Evolutionary conservation across 2,797 vertebrate genomes (phyloP).

Genomic region (Pseudomugil tenellus): DNA sequence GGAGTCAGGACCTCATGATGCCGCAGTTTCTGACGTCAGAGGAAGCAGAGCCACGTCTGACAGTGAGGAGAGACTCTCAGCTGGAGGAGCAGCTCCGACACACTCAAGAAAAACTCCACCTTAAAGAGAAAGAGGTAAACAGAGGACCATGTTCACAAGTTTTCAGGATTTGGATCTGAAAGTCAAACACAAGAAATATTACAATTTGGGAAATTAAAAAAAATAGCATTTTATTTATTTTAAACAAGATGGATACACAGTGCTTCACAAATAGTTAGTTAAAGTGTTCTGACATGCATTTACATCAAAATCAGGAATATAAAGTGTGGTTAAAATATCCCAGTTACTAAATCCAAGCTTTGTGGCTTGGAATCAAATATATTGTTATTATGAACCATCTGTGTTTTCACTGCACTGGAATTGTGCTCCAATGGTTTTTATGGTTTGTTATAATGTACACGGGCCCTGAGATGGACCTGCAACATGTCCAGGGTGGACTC

Average conservation of each 20-base stretch:
- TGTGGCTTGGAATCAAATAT: too few relatives aligned
- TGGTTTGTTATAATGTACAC: slow-evolving; percentile 13
- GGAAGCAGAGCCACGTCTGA: slow-evolving; percentile 28
- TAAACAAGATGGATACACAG: too few relatives aligned
- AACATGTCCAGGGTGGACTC: too few relatives aligned
- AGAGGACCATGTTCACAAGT: background rate
- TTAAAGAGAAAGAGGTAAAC: slow-evolving; percentile 90
- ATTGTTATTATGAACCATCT: too few relatives aligned
- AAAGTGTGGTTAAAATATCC: background rate
- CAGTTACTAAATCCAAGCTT: background rate
- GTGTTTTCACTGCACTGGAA: background rate
- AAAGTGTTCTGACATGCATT: background rate
- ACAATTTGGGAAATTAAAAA: too few relatives aligned
- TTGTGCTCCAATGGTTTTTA: background rate
- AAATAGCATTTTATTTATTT: too few relatives aligned
- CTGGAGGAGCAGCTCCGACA: slow-evolving; percentile 77
- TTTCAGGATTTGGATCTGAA: background rate
- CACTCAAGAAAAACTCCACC: slow-evolving; percentile 80
- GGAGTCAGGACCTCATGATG: slow-evolving; percentile 49
- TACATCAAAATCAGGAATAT: background rate
- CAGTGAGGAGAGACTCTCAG: slow-evolving; percentile 37
- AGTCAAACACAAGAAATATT: background rate
- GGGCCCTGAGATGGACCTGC: too few relatives aligned
- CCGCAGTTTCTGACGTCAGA: slow-evolving; percentile 32
- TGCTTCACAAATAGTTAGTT: too few relatives aligned